Evolutionary conservation across 2,113 vertebrate genomes (phyloP), one percentile per base, ranked within the genome.

Genomic region (Myxocyprinus asiaticus): DNA sequence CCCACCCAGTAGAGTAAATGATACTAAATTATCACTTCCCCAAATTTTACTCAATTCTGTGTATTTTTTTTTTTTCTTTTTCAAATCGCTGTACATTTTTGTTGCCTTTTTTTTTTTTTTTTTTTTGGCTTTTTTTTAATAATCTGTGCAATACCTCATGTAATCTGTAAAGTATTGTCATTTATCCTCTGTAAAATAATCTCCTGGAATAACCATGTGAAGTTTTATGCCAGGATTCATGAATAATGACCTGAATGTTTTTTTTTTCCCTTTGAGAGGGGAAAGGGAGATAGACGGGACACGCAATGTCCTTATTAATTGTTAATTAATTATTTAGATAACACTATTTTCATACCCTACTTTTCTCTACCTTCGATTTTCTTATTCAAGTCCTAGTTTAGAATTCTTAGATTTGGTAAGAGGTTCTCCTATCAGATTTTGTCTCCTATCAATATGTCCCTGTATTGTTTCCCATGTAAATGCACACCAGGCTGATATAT

Each of bases 61-160:
- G 95, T 94, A 15, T 92, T 90, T 94, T 95, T 93, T 95, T 93
- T 96, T 95, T 96, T 96, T 96, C 93, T 94, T 96, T 96, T 93
- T 92, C 93, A 94, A 93, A 93, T 95, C 93, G 94, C 93, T 96
- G 94, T 96, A 95, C 97, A 97, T 98, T 98, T 98, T 98, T 97
- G 95, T 96, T 94, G 94, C 94, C 92, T 95, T 94, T 95, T 96
- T 87, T 33, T 33, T 1, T 3, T 33, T 33, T 33, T 33, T 33
- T 33, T 33, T 33, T 33, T n/a, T n/a, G n/a, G 76, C 87, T 92
- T 88, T 89, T 92, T 95, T 94, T 94, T 93, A 94, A 94, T 94
- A 95, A 95, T 96, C 94, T 95, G 96, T 98, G 96, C 96, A 98
- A 99, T 98, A 98, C 95, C 96, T 97, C 95, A 96, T 96, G 95